These are phyloP conservation scores for Crotalus horridus DNA, from an alignment of 2,113 vertebrate species.

Conservation along the genomic window DNA sequence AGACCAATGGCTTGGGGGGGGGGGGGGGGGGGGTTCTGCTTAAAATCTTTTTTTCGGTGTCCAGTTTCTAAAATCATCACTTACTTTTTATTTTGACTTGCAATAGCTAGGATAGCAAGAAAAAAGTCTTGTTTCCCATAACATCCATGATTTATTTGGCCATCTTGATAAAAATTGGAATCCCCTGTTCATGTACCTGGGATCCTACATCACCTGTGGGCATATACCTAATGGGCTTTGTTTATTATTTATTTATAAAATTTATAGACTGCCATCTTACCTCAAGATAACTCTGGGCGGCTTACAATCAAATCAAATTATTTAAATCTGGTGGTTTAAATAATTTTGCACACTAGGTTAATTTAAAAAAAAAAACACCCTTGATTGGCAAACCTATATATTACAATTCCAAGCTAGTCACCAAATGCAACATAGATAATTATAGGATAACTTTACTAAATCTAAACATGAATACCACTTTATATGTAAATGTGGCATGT, in stretches of 20 bases:
- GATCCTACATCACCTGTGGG: background rate
- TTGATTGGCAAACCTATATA: background rate
- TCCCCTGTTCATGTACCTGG: background rate
- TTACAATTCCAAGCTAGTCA: slow-evolving; percentile 33
- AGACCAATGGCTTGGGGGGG: background rate
- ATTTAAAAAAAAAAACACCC: background rate
- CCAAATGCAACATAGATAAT: slow-evolving; percentile 41
- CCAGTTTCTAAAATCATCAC: background rate
- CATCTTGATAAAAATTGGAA: background rate
- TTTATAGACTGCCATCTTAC: background rate
- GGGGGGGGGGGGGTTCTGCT: background rate
- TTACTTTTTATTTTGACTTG: background rate
- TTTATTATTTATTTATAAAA: background rate
- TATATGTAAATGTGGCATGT: slow-evolving; percentile 37
- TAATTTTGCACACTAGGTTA: background rate
- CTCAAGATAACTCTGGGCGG: background rate
- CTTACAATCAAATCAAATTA: background rate
- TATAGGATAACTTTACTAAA: slow-evolving; percentile 34
- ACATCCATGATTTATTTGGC: background rate
- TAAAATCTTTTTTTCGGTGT: background rate
- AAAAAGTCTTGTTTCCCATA: background rate
- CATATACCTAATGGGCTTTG: background rate
- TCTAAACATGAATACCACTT: slow-evolving; percentile 31
- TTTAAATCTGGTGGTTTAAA: background rate
- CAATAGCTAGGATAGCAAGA: background rate